Base-by-base conservation (phyloP, 2,888 invertebrate species). In the Ophonus ardosiacus region DNA sequence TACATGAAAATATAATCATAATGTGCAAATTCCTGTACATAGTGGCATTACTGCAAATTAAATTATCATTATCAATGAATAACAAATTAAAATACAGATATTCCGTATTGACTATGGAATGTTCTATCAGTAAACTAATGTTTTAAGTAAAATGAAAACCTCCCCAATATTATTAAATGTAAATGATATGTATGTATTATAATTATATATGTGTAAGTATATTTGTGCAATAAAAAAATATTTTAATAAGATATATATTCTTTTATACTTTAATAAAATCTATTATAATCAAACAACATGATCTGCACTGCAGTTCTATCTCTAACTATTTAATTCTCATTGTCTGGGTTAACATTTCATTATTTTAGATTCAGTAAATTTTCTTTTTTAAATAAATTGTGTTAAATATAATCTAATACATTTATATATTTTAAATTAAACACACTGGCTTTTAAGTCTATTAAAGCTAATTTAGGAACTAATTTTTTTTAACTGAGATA, bases 201-300 rank as follows among this genome's bases (percentile, higher is more conserved):
- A 68, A 74, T 74, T 74, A 68, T 65, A 65, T 65, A 65, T 63
- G 68, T 68, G 43, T 74, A 74, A 74, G 74, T 56, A 74, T 43
- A 74, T 43, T 74, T 74, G 74, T 74, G 74, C 74, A 74, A 51
- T 74, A 74, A 74, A 74, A 74, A 74, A 74, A 74, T 74, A 74
- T 74, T 74, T 63, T 74, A 74, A 74, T 74, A 74, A 43, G 74
- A 51, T 74, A 43, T 74, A 74, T 74, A 74, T 74, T 51, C 43
- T 51, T 40, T 43, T 56, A 43, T 74, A 74, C 51, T 74, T 74
- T 74, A 56, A 51, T 74, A 74, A 56, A 74, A 74, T 74, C 56
- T 74, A 31, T 71, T 10, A 40, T 51, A 74, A 51, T 74, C 43
- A 74, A 74, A 74, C 56, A 74, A 51, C 51, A 51, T 51, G 18